Base-by-base conservation (phyloP, 1,140 invertebrate species). In the Macrosteles quadrilineatus region DNA sequence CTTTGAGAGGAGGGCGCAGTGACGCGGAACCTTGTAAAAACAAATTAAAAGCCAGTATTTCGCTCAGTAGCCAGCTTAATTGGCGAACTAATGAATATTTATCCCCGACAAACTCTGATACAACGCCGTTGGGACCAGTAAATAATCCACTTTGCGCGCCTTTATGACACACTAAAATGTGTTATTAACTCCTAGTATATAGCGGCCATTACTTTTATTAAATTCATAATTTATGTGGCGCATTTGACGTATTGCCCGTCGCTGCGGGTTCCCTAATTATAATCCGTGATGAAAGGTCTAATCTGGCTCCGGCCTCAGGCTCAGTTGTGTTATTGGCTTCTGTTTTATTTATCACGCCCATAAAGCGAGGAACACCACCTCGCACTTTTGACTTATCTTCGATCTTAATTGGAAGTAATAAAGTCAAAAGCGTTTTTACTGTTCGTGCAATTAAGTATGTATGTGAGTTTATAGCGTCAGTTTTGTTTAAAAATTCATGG, bases 91-190 rank as follows among this genome's bases (percentile, higher is more conserved):
- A 68, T 68, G 67, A 68, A 68, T 68, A 68, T 68, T 68, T 68
- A 68, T 68, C 67, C 50, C 50, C 29, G 30, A 29, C 67, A 19
- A 68, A 43, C 67, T 50, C 50, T 25, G 67, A 68, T 68, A 68
- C 67, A 68, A 27, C 67, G 67, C 67, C 67, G 55, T 68, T 57
- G 67, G 67, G 67, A 57, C 45, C 55, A 27, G 50, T 68, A 68
- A 57, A 68, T 68, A 68, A 68, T 36, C 31, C 67, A 68, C 47
- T 68, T 68, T 68, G 43, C 23, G 67, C 67, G 23, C 67, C 67
- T 68, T 68, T 68, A 68, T 68, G 67, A 68, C 67, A 68, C 67
- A 68, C 55, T 68, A 68, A 68, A 68, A 68, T 57, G 67, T 68
- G 67, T 68, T 68, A 68, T 68, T 68, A 68, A 36, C 67, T 68